phyloP scores from a whole-genome alignment of 2,888 invertebrate genomes.

The Acanthococcus lagerstroemiae region DNA sequence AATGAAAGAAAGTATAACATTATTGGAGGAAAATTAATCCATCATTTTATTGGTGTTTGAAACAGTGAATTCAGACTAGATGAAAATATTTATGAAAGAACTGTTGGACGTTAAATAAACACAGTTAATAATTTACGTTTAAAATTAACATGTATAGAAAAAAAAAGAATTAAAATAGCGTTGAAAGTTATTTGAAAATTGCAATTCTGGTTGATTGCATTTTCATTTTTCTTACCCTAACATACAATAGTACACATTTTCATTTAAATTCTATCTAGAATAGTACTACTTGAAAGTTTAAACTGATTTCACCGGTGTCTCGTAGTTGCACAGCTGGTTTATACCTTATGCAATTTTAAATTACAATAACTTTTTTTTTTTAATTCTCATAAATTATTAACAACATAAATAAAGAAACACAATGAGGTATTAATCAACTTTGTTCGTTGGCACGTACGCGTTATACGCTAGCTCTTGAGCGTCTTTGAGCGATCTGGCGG shows the following conservation, averaged over 20 bases:
- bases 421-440: conserved; percentile 35
- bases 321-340: no score
- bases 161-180: not conserved
- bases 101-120: no score
- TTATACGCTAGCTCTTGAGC: conserved; percentile 63
- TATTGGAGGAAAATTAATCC: not conserved
- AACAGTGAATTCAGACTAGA: not conserved
- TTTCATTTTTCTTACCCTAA: no score
- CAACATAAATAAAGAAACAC: not conserved
- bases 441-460: conserved; percentile 49
- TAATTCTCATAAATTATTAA: not conserved
- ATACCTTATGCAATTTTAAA: no score
- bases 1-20: no score
- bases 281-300: no score
- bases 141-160: not conserved
- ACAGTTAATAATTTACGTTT: not conserved
- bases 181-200: not conserved
- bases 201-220: no score
- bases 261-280: no score
- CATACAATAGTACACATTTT: no score
- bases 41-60: not conserved
- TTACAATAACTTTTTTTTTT: not conserved
- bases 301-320: no score
- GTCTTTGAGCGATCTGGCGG: conserved; percentile 57
- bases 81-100: not conserved